phyloP scores from a whole-genome alignment of 2,797 vertebrate species.

The Oophaga sylvatica region DNA sequence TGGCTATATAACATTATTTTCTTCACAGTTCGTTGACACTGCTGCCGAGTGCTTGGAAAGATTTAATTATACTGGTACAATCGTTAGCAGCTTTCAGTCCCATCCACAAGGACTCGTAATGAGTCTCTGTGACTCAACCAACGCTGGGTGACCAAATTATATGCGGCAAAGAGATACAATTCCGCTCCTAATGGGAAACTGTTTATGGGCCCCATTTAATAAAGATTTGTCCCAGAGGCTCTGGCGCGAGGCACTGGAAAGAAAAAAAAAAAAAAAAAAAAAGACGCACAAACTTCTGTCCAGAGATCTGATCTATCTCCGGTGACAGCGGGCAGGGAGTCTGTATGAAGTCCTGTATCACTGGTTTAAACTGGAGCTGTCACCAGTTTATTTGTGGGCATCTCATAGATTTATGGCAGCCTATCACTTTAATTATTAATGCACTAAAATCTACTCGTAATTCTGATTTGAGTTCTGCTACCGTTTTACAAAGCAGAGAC shows the following conservation, averaged over 20 bases:
- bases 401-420: background rate
- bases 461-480: background rate
- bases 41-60: conserved; percentile 77
- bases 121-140: conserved; percentile 62
- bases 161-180: conserved; percentile 62
- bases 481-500: background rate
- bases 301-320: conserved; percentile 59
- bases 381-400: background rate
- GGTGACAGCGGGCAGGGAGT: conserved; percentile 27
- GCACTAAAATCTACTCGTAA: background rate
- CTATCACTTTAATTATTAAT: background rate
- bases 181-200: conserved; percentile 62
- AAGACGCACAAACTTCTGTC: conserved; percentile 59
- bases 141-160: conserved; percentile 63
- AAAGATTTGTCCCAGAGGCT: conserved; percentile 63
- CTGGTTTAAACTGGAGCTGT: conserved; percentile 19
- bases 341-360: conserved; percentile 21
- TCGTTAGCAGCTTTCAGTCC: conserved; percentile 66
- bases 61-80: conserved; percentile 78
- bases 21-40: conserved; percentile 82
- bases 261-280: background rate
- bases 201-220: conserved; percentile 63
- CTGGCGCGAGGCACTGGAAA: conserved; percentile 54
- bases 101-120: conserved; percentile 70
- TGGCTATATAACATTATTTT: conserved; percentile 80